A percentile compares a stretch with the other conserved stretches of the same genome.
These are phyloP conservation scores for Geodia barretti DNA, from an alignment of 37 sponge, comb jelly and placozoan species.

Conservation along the genomic window DNA sequence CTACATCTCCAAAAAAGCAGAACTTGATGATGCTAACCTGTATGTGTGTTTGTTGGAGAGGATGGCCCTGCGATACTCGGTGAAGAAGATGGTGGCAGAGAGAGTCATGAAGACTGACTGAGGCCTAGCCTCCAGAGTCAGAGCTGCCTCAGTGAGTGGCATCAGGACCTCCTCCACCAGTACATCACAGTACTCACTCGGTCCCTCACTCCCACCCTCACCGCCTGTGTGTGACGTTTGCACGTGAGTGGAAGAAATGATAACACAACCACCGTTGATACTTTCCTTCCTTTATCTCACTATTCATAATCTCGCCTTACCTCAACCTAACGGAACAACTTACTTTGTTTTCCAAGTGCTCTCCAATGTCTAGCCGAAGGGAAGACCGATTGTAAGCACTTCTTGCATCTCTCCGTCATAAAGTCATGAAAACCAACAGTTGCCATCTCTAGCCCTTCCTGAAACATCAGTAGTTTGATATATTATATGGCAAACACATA, in stretches of 20 bases:
- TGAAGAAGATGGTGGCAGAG: conserved; percentile 2
- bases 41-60: conserved; percentile 23
- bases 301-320: too few species aligned
- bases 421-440: background rate
- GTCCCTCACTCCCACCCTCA: background rate
- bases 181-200: conserved; percentile 17
- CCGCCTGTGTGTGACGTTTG: too few species aligned
- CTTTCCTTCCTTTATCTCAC: too few species aligned
- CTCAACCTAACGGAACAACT: background rate
- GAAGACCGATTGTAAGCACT: background rate
- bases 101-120: conserved; percentile 9
- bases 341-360: background rate
- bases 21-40: too few species aligned
- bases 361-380: background rate
- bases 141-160: conserved; percentile 33
- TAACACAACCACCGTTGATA: background rate
- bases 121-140: background rate
- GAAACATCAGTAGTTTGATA: too few species aligned
- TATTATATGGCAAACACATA: background rate
- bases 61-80: conserved; percentile 22
- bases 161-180: conserved; percentile 18
- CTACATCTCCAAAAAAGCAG: too few species aligned
- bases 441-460: background rate
- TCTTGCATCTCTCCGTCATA: background rate
- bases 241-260: background rate